Conservation (phyloP, 53 echinoderm and acorn worm species). For the Henricia sp. region DNA sequence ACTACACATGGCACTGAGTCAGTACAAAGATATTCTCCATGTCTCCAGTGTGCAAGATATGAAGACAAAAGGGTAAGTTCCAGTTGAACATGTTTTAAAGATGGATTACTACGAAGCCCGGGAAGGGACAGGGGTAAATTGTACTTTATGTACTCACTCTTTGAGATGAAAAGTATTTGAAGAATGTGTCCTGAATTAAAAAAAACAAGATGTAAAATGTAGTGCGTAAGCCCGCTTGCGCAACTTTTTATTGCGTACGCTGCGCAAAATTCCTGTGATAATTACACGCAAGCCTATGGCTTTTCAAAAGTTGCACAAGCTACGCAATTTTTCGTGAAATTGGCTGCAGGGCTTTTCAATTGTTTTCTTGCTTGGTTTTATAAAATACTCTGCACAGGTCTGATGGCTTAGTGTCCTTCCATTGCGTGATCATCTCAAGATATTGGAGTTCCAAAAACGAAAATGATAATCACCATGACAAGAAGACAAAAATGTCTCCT, state of each 20-base stretch:
- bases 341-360: background rate
- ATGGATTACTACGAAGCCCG: background rate
- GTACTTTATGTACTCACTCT: background rate
- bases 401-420: constrained; percentile 16
- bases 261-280: no score
- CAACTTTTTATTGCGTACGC: no score
- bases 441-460: no score
- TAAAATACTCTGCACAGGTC: background rate
- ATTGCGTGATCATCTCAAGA: constrained; percentile 18
- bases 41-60: constrained; percentile 8
- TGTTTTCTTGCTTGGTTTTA: background rate
- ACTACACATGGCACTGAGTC: background rate
- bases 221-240: no score
- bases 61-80: background rate
- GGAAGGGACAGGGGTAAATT: background rate
- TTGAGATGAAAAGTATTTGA: background rate
- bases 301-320: background rate
- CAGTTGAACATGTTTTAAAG: background rate
- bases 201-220: no score
- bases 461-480: background rate
- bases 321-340: background rate
- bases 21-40: background rate
- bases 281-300: background rate
- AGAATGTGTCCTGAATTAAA: background rate
- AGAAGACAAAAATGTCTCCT: constrained; percentile 14